A percentile compares a stretch with the other conserved stretches of the same genome.
These are phyloP conservation scores for Scomber japonicus DNA, from an alignment of 2,113 vertebrate genomes.

Conservation along the genomic window DNA sequence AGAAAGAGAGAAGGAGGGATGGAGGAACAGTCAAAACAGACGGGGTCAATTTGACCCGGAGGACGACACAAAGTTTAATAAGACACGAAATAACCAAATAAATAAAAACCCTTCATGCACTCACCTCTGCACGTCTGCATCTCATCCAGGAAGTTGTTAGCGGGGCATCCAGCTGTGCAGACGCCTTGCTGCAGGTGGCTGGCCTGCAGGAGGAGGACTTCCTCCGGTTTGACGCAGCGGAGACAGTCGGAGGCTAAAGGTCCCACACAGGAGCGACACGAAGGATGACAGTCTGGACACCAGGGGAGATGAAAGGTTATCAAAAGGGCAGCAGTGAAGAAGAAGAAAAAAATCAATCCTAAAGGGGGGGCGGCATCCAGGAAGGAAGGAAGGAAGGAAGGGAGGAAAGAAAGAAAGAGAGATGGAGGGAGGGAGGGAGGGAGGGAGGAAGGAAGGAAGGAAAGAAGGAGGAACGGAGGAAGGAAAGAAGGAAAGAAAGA, in stretches of 20 bases:
- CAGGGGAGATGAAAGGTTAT: not conserved
- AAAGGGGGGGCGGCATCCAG: too few species aligned
- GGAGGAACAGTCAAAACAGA: too few species aligned
- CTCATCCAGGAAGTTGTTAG: slow-evolving; percentile 81
- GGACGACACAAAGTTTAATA: not conserved
- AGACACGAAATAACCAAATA: not conserved
- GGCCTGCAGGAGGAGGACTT: slow-evolving; percentile 81
- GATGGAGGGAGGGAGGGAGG: too few species aligned
- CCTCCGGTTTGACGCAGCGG: slow-evolving; percentile 83
- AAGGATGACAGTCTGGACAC: slow-evolving; percentile 89
- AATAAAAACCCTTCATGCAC: not conserved
- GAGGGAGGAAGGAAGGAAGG: too few species aligned
- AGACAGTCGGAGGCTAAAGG: slow-evolving; percentile 84
- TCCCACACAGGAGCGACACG: slow-evolving; percentile 90
- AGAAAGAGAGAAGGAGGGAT: too few species aligned
- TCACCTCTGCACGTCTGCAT: slow-evolving; percentile 88
- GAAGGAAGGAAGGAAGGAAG: too few species aligned
- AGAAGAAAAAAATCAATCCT: too few species aligned
- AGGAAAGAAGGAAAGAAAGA: too few species aligned
- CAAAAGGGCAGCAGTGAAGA: too few species aligned
- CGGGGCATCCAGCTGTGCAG: slow-evolving; percentile 85
- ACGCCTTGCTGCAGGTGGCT: slow-evolving; percentile 69
- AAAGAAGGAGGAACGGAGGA: too few species aligned
- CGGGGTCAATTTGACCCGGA: too few species aligned
- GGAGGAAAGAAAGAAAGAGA: too few species aligned